Evolutionary conservation across 2,888 invertebrate genomes (phyloP).

Genomic region (Hirudinaria manillensis): DNA sequence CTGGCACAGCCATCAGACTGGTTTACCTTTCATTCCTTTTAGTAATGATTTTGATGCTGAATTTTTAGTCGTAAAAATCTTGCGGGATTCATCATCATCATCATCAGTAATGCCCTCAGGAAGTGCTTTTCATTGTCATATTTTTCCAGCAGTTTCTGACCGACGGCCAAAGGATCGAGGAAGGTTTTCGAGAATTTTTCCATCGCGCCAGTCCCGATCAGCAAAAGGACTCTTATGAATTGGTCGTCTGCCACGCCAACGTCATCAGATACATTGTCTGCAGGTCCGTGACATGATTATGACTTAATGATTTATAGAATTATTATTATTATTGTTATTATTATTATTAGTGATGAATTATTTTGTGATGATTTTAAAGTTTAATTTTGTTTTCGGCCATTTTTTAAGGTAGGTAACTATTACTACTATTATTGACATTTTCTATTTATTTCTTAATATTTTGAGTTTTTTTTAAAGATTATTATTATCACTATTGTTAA

Average conservation of each 20-base stretch:
- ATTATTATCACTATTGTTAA: too few relatives aligned
- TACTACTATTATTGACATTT: too few relatives aligned
- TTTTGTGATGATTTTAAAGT: too few relatives aligned
- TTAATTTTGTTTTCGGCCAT: too few relatives aligned
- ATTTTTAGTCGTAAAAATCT: not conserved
- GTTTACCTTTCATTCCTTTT: too few relatives aligned
- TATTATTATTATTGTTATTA: not conserved
- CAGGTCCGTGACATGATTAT: conserved; percentile 44
- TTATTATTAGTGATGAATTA: not conserved
- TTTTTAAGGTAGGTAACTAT: too few relatives aligned
- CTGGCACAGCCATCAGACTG: too few relatives aligned
- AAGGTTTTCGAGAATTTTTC: conserved; percentile 86
- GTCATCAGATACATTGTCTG: conserved; percentile 75
- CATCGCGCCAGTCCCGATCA: conserved; percentile 78
- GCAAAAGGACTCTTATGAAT: conserved; percentile 73
- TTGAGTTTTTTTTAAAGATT: too few relatives aligned
- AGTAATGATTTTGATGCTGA: too few relatives aligned
- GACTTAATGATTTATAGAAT: not conserved
- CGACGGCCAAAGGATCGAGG: conserved; percentile 89
- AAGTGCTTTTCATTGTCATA: not conserved
- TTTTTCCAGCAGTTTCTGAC: conserved; percentile 74
- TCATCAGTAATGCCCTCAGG: not conserved
- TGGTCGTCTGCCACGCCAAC: conserved; percentile 94
- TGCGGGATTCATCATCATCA: not conserved
- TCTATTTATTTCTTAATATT: too few relatives aligned